Evolutionary conservation across 1,140 invertebrate genomes (phyloP), one percentile per base, ranked within the genome.

Genomic region (Drosophila grimshawi): DNA sequence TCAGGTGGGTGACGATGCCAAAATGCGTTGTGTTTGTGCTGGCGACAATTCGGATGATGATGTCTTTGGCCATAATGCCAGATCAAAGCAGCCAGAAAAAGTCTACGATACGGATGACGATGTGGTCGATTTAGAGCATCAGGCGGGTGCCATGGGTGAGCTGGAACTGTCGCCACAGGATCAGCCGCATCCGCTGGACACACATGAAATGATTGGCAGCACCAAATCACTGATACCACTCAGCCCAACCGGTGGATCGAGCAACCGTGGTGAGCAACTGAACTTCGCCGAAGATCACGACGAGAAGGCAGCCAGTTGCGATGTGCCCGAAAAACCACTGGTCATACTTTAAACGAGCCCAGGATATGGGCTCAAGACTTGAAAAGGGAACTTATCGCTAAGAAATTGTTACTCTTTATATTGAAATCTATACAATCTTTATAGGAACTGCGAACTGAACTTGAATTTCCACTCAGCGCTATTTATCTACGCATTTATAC

Each of bases 21-120:
- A 96, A 92, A 97, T 97, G 96, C 94, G 96, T 62, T 97, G 97
- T 93, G 96, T 97, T 83, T 95, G 95, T 53, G 89, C 88, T 19
- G 86, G 86, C 2, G 93, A 94, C 8, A 94, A 94, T 33, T 92
- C 91, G 0, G 91, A 92, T 57, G 69, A 85, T 6, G 88, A 92
- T 52, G 77, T 59, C 2, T 86, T 90, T 66, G 78, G 77, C 0
- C 19, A 19, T 19, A 66, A 72, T 19, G 68, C 56, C 1, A 35
- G 65, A 11, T 61, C 63, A n/a, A 71, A 64, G 8, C 68, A 69
- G n/a, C 45, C 77, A 6, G 70, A 78, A 6, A 71, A 81, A 5
- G 56, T 76, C 6, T 82, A 89, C 19, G 90, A 89, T 37, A 89
- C 90, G 0, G 90, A 92, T 46, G 90, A 92, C 49, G 88, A 91